A percentile compares a stretch with the other conserved stretches of the same genome.
Evolutionary conservation across 2,888 invertebrate species (phyloP).

Genomic region (Anarsia innoxiella): DNA sequence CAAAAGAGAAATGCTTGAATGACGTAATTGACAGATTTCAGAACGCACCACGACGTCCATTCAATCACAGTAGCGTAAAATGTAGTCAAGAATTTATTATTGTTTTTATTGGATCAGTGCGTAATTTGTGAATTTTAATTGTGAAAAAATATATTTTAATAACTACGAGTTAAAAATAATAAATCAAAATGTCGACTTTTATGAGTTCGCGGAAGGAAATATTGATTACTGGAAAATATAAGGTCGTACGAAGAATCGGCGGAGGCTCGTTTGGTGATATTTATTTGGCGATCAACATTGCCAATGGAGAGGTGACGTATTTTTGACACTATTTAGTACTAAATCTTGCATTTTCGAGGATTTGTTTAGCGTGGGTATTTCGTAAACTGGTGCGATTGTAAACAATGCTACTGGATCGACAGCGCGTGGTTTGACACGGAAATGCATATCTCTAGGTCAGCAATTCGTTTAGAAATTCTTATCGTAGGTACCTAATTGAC

Average conservation of each 20-base stretch:
- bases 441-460: background rate
- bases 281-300: slow-evolving; percentile 95
- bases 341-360: background rate
- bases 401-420: no score
- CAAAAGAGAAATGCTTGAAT: slow-evolving; percentile 2
- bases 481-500: no score
- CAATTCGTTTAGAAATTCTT: background rate
- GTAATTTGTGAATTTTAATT: slow-evolving; percentile 18
- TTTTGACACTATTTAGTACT: background rate
- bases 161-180: slow-evolving; percentile 7
- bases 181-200: slow-evolving; percentile 21
- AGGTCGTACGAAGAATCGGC: slow-evolving; percentile 96
- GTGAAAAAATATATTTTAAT: slow-evolving; percentile 10
- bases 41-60: slow-evolving; percentile 14
- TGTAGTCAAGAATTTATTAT: slow-evolving; percentile 21
- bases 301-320: slow-evolving; percentile 89
- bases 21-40: slow-evolving; percentile 7
- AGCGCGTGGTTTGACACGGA: no score
- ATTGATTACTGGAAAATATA: slow-evolving; percentile 94
- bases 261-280: slow-evolving; percentile 99
- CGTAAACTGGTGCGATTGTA: no score
- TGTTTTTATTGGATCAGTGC: slow-evolving; percentile 19
- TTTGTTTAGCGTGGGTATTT: background rate
- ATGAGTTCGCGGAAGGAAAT: slow-evolving; percentile 45
- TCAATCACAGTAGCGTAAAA: slow-evolving; percentile 20